These are phyloP conservation scores for Numenius arquata DNA, from an alignment of 2,113 vertebrate species.

Conservation along the genomic window DNA sequence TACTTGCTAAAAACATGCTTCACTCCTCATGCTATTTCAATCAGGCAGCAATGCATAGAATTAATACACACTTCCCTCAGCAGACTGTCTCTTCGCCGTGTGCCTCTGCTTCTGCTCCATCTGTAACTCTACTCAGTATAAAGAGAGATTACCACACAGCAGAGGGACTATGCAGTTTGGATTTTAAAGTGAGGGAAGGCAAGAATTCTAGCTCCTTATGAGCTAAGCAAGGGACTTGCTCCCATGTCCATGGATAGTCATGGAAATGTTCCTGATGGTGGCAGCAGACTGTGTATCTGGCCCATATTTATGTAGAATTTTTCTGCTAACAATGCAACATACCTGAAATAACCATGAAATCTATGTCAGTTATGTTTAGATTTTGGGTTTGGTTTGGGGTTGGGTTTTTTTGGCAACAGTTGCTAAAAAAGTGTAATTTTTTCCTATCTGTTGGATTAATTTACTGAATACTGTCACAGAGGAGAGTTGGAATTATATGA, in stretches of 20 bases:
- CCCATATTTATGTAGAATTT: too few species aligned
- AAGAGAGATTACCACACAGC: not conserved
- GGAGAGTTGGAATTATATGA: not conserved
- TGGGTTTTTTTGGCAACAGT: not conserved
- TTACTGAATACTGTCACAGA: not conserved
- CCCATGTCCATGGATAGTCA: not conserved
- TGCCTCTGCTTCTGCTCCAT: not conserved
- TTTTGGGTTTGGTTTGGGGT: not conserved
- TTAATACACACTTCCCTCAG: not conserved
- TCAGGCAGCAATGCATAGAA: not conserved
- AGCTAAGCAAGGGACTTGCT: not conserved
- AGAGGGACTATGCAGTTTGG: not conserved
- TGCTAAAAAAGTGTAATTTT: accelerated
- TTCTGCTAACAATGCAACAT: not conserved
- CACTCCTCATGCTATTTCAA: not conserved
- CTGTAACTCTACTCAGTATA: not conserved
- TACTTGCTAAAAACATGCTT: not conserved
- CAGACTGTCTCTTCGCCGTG: not conserved
- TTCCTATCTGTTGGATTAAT: not conserved
- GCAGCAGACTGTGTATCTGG: not conserved
- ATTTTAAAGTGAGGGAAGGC: not conserved
- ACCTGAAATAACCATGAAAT: not conserved
- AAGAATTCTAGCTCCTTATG: not conserved
- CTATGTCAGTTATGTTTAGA: accelerated
- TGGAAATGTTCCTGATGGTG: not conserved